Evolutionary conservation across 1,140 invertebrate species (phyloP).

Genomic region (Sitobion miscanthi): DNA sequence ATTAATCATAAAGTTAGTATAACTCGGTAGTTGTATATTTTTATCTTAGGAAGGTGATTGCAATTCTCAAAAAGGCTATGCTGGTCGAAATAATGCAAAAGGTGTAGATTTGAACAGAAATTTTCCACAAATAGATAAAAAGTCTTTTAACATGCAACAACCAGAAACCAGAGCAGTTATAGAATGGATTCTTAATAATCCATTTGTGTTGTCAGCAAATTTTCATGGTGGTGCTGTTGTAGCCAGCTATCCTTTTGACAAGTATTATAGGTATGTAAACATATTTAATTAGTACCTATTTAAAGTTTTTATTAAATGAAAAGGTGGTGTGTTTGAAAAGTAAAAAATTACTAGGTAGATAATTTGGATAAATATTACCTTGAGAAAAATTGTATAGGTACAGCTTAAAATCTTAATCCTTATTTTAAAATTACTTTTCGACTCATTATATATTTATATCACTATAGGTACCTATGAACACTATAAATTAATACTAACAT

Average conservation of each 20-base stretch:
- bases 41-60: slow-evolving; percentile 76
- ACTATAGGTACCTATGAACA: background rate
- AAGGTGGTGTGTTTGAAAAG: background rate
- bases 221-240: slow-evolving; percentile 91
- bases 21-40: background rate
- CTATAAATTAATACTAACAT: background rate
- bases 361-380: background rate
- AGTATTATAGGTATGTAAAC: slow-evolving; percentile 65
- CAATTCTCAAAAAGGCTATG: slow-evolving; percentile 70
- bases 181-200: slow-evolving; percentile 81
- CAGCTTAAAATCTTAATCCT: background rate
- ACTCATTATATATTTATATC: background rate
- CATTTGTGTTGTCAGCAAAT: slow-evolving; percentile 91
- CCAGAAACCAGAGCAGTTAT: slow-evolving; percentile 94
- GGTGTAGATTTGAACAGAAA: slow-evolving; percentile 84
- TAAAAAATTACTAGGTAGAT: background rate
- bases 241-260: slow-evolving; percentile 88
- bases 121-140: slow-evolving; percentile 80
- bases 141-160: slow-evolving; percentile 68
- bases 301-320: background rate
- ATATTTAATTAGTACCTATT: background rate
- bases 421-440: background rate
- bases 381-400: background rate
- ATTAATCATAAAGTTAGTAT: background rate
- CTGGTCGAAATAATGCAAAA: slow-evolving; percentile 81